These are phyloP conservation scores for Sepioteuthis lessoniana DNA, from an alignment of 2,888 invertebrate genomes.

Conservation along the genomic window DNA sequence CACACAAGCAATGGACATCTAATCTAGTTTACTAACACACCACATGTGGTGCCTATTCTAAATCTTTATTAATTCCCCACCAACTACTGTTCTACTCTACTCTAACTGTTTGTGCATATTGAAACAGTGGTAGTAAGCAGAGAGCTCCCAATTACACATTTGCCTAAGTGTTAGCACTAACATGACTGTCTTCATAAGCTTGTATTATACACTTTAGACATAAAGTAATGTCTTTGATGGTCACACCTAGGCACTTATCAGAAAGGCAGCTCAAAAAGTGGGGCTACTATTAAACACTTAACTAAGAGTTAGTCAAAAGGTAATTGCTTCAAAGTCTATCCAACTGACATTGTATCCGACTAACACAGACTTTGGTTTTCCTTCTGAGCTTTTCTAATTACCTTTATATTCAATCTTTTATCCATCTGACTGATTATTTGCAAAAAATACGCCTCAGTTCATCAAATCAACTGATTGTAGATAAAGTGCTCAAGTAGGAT, in stretches of 20 bases:
- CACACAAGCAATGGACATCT: no score
- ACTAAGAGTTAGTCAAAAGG: not conserved
- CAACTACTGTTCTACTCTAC: no score
- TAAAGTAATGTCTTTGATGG: constrained; percentile 17
- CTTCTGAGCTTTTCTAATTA: not conserved
- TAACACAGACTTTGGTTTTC: not conserved
- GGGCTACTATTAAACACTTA: constrained; percentile 33
- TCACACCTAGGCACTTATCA: constrained; percentile 33
- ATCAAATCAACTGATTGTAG: not conserved
- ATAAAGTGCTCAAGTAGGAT: not conserved
- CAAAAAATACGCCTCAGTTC: not conserved
- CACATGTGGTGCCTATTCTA: no score
- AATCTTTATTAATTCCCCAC: no score
- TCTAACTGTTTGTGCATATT: not conserved
- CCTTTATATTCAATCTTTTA: not conserved
- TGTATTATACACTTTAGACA: not conserved
- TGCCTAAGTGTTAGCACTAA: not conserved
- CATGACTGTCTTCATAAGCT: not conserved
- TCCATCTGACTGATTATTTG: not conserved
- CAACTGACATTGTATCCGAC: not conserved
- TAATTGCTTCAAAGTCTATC: not conserved
- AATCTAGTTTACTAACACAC: no score
- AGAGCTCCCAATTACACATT: constrained; percentile 10
- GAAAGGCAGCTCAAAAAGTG: not conserved
- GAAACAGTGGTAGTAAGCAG: not conserved